Evolutionary conservation across 2,113 vertebrate species (phyloP).

Genomic region (Ammospiza nelsoni): DNA sequence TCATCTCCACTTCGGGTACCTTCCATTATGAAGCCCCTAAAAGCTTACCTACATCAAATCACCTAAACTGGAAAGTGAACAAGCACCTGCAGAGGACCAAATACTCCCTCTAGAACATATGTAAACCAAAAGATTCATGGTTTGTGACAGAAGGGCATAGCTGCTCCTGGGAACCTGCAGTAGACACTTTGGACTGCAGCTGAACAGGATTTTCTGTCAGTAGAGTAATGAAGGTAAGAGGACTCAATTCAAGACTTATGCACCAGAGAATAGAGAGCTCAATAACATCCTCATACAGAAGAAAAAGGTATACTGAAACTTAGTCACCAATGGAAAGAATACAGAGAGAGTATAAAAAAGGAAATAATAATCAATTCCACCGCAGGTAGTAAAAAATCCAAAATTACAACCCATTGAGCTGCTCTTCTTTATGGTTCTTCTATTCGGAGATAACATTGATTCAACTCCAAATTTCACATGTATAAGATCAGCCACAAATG

Average conservation of each 20-base stretch:
- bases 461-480: neutral
- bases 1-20: neutral
- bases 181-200: neutral
- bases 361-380: neutral
- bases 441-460: neutral
- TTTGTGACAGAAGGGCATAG: neutral
- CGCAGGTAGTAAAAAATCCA: neutral
- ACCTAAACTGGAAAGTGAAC: neutral
- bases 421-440: neutral
- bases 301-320: neutral
- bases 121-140: neutral
- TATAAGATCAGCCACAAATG: neutral
- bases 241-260: neutral
- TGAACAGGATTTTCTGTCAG: neutral
- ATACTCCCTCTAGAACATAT: neutral
- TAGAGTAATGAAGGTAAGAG: neutral
- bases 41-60: neutral
- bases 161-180: neutral
- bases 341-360: neutral
- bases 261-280: neutral
- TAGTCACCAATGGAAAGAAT: neutral
- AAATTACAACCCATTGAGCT: neutral
- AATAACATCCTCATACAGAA: neutral
- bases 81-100: neutral
- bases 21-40: neutral